Base-by-base conservation (phyloP, 2,888 invertebrate species). In the Acleris laterana region DNA sequence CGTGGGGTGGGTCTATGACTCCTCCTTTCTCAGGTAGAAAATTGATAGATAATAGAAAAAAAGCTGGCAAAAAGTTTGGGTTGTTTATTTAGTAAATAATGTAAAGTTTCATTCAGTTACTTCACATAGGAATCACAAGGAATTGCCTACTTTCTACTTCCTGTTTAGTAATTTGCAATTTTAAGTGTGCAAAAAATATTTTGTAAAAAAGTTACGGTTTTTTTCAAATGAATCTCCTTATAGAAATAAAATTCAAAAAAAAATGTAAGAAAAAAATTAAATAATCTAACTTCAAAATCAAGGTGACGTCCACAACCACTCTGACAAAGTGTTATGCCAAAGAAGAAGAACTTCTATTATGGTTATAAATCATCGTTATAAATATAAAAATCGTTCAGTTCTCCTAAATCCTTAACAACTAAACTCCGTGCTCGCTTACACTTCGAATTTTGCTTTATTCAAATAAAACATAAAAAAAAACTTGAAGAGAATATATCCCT, bases 21-120 rank as follows among this genome's bases (percentile, higher is more conserved):
- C 89, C 88, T 88, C 91, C 89, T 89, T 76, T 74, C 32, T 71
- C 90, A 90, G 91, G 90, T 90, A 90, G 78, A 86, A 88, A 84
- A 79, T 20, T 67, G 63, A 71, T 77, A 80, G 48, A 62, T 74
- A 64, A n/a, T 62, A 65, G 71, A 81, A 84, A 84, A 83, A 81
- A 72, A 67, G 53, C 61, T 69, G 74, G 73, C 81, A 81, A 80
- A 77, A 77, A 70, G 32, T 67, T 70, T 68, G 55, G 62, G 63
- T 72, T n/a, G n/a, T 44, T 42, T 55, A 46, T 28, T 60, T 50
- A n/a, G 17, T 58, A 5, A 16, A 42, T 49, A 19, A 20, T 49
- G 28, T 64, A 60, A 25, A 55, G 49, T 48, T 55, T 19, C 28
- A 6, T 38, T 17, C 7, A 9, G 7, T 55, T 9, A 32, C 32